phyloP scores from a whole-genome alignment of 2,797 vertebrate species.

The Dipus sagitta region DNA sequence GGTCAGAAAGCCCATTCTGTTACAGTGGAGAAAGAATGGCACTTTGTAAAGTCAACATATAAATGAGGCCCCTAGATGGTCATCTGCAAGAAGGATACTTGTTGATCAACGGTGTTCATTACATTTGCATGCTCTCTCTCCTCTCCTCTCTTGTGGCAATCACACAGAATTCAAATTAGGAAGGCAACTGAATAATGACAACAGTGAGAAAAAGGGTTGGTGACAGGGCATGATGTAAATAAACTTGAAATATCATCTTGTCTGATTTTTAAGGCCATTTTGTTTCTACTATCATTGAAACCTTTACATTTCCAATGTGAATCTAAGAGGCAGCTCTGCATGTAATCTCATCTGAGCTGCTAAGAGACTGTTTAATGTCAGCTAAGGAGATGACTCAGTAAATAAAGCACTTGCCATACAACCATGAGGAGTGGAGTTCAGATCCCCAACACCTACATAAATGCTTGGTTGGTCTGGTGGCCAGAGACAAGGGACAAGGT shows the following conservation, averaged over 20 bases:
- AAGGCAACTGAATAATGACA: constrained; percentile 29
- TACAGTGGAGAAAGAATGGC: neutral
- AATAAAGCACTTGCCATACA: too few relatives aligned
- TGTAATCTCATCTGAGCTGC: neutral
- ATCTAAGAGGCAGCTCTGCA: constrained; percentile 13
- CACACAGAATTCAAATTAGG: neutral
- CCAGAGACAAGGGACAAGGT: too few relatives aligned
- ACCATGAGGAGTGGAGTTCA: too few relatives aligned
- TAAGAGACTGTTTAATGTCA: neutral
- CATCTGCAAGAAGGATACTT: neutral
- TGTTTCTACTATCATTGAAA: constrained; percentile 31
- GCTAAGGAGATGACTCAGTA: neutral
- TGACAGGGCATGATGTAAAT: neutral
- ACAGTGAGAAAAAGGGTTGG: neutral
- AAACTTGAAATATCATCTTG: constrained; percentile 59
- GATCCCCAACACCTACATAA: too few relatives aligned
- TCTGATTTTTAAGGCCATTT: constrained; percentile 56
- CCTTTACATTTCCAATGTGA: neutral
- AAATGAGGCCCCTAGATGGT: neutral
- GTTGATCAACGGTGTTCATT: neutral
- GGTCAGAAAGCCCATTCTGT: neutral
- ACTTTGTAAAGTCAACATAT: neutral
- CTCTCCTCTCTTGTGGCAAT: neutral
- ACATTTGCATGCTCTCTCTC: too few relatives aligned
- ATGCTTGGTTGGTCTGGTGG: too few relatives aligned